phyloP scores from a whole-genome alignment of 2,113 vertebrate genomes.

The Piliocolobus tephrosceles region DNA sequence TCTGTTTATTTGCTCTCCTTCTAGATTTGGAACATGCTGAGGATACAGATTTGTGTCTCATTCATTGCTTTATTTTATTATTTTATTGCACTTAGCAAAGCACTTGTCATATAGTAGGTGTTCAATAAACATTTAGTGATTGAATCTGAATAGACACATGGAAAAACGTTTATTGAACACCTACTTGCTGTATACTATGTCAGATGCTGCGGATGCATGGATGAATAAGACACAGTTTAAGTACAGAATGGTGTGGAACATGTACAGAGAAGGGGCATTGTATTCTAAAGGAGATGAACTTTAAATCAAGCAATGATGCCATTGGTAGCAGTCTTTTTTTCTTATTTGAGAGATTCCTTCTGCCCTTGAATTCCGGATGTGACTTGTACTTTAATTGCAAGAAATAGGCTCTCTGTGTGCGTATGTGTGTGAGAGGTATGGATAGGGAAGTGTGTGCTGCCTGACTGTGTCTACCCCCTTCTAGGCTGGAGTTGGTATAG shows the following conservation, averaged over 20 bases:
- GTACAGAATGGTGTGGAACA: not conserved
- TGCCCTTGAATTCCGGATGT: not conserved
- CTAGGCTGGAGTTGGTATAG: not conserved
- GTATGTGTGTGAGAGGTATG: not conserved
- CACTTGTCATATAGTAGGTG: not conserved
- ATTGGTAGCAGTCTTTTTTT: not conserved
- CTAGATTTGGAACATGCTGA: not conserved
- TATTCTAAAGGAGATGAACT: not conserved
- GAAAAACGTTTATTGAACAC: not conserved
- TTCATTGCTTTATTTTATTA: constrained; percentile 39
- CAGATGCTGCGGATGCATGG: not conserved
- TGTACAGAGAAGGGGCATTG: not conserved
- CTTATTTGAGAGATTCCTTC: not conserved
- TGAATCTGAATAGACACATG: not conserved
- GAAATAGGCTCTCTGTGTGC: not conserved
- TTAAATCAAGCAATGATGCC: not conserved
- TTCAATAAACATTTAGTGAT: not conserved
- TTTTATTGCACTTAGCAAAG: constrained; percentile 21
- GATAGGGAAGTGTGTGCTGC: not conserved
- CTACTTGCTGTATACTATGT: not conserved
- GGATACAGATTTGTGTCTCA: not conserved
- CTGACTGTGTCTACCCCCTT: not conserved
- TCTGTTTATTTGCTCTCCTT: not conserved
- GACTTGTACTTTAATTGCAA: constrained; percentile 27
- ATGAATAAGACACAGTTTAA: not conserved